These are phyloP conservation scores for Eupithecia inturbata DNA, from an alignment of 2,888 invertebrate genomes.

Conservation along the genomic window DNA sequence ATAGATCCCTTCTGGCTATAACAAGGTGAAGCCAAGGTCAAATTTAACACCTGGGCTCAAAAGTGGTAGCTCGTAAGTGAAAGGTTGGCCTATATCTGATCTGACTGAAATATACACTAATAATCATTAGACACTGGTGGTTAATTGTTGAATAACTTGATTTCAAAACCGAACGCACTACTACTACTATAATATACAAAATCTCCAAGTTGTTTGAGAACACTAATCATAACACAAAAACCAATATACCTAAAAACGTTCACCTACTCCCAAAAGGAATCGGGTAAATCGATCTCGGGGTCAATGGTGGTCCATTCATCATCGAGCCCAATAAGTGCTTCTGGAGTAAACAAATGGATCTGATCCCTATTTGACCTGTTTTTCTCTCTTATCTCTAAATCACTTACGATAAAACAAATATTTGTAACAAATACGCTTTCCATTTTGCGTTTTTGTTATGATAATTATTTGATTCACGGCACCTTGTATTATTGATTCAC, in stretches of 20 bases:
- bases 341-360: constrained; percentile 36
- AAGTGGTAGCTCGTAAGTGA: constrained; percentile 13
- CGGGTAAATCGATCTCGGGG: constrained; percentile 30
- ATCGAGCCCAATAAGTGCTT: constrained; percentile 29
- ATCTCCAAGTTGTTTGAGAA: neutral
- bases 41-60: constrained; percentile 22
- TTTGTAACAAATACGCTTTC: constrained; percentile 14
- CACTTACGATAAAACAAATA: constrained; percentile 35
- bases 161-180: neutral
- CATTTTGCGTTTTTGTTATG: neutral
- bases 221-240: neutral
- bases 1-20: constrained; percentile 17
- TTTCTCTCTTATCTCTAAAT: neutral
- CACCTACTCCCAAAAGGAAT: constrained; percentile 26
- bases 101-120: neutral
- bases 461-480: constrained; percentile 5
- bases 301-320: constrained; percentile 32
- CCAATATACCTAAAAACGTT: constrained; percentile 17
- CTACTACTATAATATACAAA: neutral
- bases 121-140: neutral
- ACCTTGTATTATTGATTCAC: constrained; percentile 3
- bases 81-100: constrained; percentile 14
- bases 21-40: constrained; percentile 23
- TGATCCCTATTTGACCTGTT: constrained; percentile 11
- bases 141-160: neutral